Base-by-base conservation (phyloP, 2,113 vertebrate species). In the Trinectes maculatus region DNA sequence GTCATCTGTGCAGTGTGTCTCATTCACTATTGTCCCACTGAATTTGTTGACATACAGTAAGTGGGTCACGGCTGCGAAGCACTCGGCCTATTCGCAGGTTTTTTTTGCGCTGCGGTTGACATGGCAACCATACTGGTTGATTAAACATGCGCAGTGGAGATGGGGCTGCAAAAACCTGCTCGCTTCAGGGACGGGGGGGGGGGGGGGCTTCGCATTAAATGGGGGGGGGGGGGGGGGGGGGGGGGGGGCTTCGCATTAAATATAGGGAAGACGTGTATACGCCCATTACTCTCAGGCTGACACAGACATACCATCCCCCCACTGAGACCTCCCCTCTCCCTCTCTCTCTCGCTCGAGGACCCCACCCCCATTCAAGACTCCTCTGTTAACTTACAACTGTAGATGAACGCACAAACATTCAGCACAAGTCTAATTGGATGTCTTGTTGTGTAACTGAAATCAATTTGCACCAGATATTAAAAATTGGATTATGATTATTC, bases 1-100 rank as follows among this genome's bases (percentile, higher is more conserved):
- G 58, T 84, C 79, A 78, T 90, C 91, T 89, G 89, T 60, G 74
- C 91, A 92, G 94, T 87, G 89, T 90, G 86, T 88, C 91, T 91
- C 89, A 72, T 84, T 94, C 88, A 85, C 93, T 90, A 91, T 96
- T 96, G 94, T 95, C 91, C 92, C 87, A 83, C 85, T 91, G 92
- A 95, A 95, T 95, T 93, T 96, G 95, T 95, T 98, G 95, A 96
- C 94, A 92, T 94, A 93, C 91, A 91, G 93, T 95, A 99, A 98
- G 93, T 98, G 95, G 97, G 96, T 98, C 96, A 99, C 82, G 74
- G 93, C 93, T 93, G 94, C 93, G 92, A 96, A 94, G 94, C 89
- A 90, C 93, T 89, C 65, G 31, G 34, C 82, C 92, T 90, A 92
- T 93, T 94, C 93, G 89, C 91, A 57, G 89, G 92, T 92, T 93